Conservation (phyloP, 2,888 invertebrate species). For the Lomographa bimaculata region DNA sequence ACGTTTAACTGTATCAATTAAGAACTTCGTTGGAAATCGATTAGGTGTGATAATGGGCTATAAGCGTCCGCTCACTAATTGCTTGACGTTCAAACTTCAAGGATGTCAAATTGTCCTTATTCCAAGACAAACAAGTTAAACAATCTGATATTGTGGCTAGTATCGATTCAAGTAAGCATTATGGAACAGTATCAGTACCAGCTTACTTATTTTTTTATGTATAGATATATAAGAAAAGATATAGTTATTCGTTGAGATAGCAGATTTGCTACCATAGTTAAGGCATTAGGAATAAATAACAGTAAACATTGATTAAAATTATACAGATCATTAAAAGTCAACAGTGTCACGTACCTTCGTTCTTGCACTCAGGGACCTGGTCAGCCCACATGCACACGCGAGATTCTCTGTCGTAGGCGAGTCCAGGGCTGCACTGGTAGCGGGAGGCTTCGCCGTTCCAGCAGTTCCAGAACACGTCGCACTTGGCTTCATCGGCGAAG, state of each 20-base stretch:
- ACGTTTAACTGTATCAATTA: conserved; percentile 14
- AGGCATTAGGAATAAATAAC: too few relatives aligned
- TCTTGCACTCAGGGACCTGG: conserved; percentile 95
- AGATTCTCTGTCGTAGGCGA: conserved; percentile 96
- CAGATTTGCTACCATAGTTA: too few relatives aligned
- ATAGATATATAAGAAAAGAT: too few relatives aligned
- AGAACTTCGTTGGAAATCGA: conserved; percentile 18
- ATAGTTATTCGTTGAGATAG: too few relatives aligned
- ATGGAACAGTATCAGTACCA: too few relatives aligned
- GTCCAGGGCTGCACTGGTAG: conserved; percentile 97
- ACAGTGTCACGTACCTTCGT: conserved; percentile 88
- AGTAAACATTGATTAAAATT: too few relatives aligned
- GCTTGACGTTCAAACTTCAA: conserved; percentile 31
- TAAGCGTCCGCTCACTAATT: conserved; percentile 18
- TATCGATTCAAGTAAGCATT: too few relatives aligned
- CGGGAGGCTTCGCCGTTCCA: conserved; percentile 97
- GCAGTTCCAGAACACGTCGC: conserved; percentile 98
- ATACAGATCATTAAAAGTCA: too few relatives aligned
- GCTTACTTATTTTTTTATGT: too few relatives aligned
- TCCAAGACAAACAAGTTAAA: conserved; percentile 1
- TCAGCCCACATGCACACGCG: conserved; percentile 99
- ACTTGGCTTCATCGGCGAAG: conserved; percentile 94
- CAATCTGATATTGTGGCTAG: too few relatives aligned
- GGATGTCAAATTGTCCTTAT: conserved; percentile 20
- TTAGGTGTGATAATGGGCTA: conserved; percentile 21